Evolutionary conservation across 2,888 invertebrate species (phyloP).

Genomic region (Troglohyphantes excavatus): DNA sequence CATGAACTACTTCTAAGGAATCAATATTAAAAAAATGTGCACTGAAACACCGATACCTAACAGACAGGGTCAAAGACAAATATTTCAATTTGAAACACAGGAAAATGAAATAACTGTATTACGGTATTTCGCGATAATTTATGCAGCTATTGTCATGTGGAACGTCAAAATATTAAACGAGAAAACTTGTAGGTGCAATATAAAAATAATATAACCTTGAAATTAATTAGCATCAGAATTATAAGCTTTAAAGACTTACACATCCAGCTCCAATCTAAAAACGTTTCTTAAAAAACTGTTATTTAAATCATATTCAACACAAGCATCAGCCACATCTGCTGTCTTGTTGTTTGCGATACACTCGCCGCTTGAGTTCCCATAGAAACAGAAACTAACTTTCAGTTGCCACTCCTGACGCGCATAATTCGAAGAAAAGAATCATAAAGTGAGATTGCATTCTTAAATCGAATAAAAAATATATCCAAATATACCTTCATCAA

Average conservation of each 20-base stretch:
- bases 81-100: background rate
- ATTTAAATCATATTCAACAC: constrained; percentile 3
- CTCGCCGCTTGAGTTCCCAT: constrained; percentile 55
- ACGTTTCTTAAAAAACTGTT: background rate
- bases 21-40: background rate
- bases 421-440: background rate
- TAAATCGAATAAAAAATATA: background rate
- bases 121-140: background rate
- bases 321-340: background rate
- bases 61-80: too few relatives aligned
- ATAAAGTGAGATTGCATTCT: background rate
- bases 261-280: background rate
- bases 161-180: background rate
- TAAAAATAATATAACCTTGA: background rate
- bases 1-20: background rate
- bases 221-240: background rate
- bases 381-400: constrained; percentile 47
- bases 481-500: background rate
- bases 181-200: background rate
- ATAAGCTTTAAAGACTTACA: background rate
- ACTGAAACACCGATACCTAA: background rate
- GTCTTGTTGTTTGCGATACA: constrained; percentile 49
- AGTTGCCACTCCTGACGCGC: constrained; percentile 54
- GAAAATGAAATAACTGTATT: background rate
- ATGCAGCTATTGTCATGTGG: background rate